Conservation (phyloP, 2,797 vertebrate species). For the Monodelphis domestica region DNA sequence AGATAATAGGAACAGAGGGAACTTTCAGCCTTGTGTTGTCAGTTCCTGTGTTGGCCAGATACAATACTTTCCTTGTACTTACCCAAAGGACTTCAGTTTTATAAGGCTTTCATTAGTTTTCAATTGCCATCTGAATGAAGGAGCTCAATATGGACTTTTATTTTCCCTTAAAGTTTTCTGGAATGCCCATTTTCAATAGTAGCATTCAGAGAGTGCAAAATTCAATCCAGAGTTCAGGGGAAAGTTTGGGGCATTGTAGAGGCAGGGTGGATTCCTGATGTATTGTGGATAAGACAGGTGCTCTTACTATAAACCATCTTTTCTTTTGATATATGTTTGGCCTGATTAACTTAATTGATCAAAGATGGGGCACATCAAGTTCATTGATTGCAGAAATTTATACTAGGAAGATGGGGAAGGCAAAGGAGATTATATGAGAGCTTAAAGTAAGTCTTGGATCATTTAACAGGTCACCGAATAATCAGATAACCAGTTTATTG, state of each 20-base stretch:
- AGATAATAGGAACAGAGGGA: not conserved
- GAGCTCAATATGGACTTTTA: not conserved
- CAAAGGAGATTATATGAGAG: not conserved
- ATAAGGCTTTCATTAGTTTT: not conserved
- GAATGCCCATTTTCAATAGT: not conserved
- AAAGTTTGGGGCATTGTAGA: not conserved
- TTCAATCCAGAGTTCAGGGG: not conserved
- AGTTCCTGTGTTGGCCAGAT: not conserved
- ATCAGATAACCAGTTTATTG: not conserved
- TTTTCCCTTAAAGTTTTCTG: not conserved
- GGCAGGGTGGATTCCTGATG: not conserved
- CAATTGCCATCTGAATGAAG: not conserved
- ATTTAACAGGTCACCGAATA: not conserved
- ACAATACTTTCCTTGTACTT: not conserved
- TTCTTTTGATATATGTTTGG: not conserved
- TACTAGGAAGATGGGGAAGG: not conserved
- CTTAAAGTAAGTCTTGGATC: not conserved
- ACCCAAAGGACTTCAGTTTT: not conserved
- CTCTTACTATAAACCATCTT: not conserved
- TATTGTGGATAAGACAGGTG: not conserved
- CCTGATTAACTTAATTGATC: not conserved
- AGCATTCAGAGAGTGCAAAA: not conserved
- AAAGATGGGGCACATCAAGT: not conserved
- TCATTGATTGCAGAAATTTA: not conserved
- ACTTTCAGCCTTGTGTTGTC: not conserved